These are phyloP conservation scores for Spialia ferax DNA, from an alignment of 2,888 invertebrate genomes.

Conservation along the genomic window DNA sequence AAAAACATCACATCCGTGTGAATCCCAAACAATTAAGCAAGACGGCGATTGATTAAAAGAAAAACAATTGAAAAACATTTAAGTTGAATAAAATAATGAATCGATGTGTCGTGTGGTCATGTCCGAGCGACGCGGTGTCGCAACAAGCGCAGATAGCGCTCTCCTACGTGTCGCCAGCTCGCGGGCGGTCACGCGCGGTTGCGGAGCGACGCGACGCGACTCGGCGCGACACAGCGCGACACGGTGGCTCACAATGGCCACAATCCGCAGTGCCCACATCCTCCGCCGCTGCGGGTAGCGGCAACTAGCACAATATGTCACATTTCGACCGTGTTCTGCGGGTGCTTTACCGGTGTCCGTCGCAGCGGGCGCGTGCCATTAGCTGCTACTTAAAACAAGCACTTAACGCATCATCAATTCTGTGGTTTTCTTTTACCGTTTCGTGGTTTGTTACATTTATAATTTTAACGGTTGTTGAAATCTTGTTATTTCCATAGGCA, in stretches of 20 bases:
- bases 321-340: constrained; percentile 12
- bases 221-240: background rate
- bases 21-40: constrained; percentile 26
- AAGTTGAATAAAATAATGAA: constrained; percentile 27
- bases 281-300: background rate
- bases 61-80: constrained; percentile 25
- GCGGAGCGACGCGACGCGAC: background rate
- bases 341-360: constrained; percentile 16
- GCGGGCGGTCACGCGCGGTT: constrained; percentile 9
- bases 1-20: background rate
- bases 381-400: background rate
- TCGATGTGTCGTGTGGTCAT: constrained; percentile 17
- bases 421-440: background rate
- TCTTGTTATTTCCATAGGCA: background rate
- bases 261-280: too few relatives aligned
- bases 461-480: background rate
- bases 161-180: constrained; percentile 8
- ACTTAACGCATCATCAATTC: background rate
- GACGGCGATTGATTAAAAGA: constrained; percentile 15
- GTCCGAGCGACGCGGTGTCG: constrained; percentile 24
- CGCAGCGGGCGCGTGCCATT: constrained; percentile 12
- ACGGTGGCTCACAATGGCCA: too few relatives aligned
- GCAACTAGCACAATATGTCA: background rate
- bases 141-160: constrained; percentile 3
- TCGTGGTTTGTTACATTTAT: too few relatives aligned